Evolutionary conservation across 1,140 invertebrate species (phyloP), one percentile per base, ranked within the genome.

Genomic region (Bactericera cockerelli): DNA sequence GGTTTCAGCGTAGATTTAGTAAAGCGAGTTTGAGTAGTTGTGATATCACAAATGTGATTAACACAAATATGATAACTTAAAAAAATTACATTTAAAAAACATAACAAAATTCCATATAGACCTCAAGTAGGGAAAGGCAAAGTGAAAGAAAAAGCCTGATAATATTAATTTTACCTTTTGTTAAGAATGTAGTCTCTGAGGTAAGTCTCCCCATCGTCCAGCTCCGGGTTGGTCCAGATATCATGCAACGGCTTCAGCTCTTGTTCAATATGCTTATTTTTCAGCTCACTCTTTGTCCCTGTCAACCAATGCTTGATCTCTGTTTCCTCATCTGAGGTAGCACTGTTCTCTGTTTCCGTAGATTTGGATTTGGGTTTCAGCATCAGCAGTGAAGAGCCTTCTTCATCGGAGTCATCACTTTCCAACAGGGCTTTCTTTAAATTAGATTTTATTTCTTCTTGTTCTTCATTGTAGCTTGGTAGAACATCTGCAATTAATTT

Each of bases 181-280:
- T 96, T 90, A 14, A 97, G 72, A 67, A 98, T 82, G 68, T 90
- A 98, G 75, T 98, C 93, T 54, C 86, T 79, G 1, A 98, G 72
- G 72, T 94, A 98, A 59, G 85, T 82, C 72, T 98, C 94, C 55
- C 80, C 81, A 63, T 84, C 74, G 68, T 87, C 82, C 21, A 97
- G 73, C 62, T 86, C 81, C 31, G 86, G 83, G 71, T 87, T 77
- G 26, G 75, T 83, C 93, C 93, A 97, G 70, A 83, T 87, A 33
- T 90, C 80, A 62, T 86, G 84, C 26, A 97, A 70, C 14, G 82
- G 80, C 67, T 83, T 81, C 63, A 90, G 72, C 56, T 83, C 80
- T 39, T 71, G 66, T 68, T 81, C 73, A 56, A 80, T 75, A 38
- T 81, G 74, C 26, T 81, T 74, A 61, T 82, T 74, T 59, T 81